Evolutionary conservation across 2,888 invertebrate genomes (phyloP).

Genomic region (Marasmarcha lunaedactyla): DNA sequence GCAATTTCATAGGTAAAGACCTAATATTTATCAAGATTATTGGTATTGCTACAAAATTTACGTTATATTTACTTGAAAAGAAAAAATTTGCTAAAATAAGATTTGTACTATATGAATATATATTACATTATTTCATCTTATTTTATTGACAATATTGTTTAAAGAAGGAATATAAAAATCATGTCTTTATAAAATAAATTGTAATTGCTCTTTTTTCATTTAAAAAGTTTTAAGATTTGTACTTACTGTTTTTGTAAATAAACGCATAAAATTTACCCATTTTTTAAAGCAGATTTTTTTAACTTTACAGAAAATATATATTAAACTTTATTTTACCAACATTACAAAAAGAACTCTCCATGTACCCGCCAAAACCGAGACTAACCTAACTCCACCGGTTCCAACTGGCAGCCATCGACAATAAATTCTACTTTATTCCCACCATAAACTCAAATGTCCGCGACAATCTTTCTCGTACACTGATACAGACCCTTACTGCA

Average conservation of each 20-base stretch:
- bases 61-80: too few relatives aligned
- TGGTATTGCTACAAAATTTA: too few relatives aligned
- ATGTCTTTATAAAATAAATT: too few relatives aligned
- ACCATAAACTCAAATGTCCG: not conserved
- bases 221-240: not conserved
- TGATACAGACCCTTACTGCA: conserved; percentile 16
- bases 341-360: conserved; percentile 4
- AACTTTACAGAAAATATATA: too few relatives aligned
- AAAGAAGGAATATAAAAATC: not conserved
- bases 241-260: not conserved
- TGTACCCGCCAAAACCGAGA: conserved; percentile 7
- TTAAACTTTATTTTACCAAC: conserved; percentile 1
- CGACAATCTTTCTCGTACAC: not conserved
- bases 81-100: too few relatives aligned
- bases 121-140: too few relatives aligned
- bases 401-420: conserved; percentile 24
- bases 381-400: conserved; percentile 27
- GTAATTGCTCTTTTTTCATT: not conserved
- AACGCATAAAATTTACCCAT: not conserved
- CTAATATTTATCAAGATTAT: too few relatives aligned
- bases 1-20: too few relatives aligned
- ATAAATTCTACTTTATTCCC: conserved; percentile 39
- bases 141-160: not conserved
- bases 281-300: too few relatives aligned
- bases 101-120: too few relatives aligned